These are phyloP conservation scores for Eupithecia vulgata DNA, from an alignment of 2,888 invertebrate species.

Conservation along the genomic window DNA sequence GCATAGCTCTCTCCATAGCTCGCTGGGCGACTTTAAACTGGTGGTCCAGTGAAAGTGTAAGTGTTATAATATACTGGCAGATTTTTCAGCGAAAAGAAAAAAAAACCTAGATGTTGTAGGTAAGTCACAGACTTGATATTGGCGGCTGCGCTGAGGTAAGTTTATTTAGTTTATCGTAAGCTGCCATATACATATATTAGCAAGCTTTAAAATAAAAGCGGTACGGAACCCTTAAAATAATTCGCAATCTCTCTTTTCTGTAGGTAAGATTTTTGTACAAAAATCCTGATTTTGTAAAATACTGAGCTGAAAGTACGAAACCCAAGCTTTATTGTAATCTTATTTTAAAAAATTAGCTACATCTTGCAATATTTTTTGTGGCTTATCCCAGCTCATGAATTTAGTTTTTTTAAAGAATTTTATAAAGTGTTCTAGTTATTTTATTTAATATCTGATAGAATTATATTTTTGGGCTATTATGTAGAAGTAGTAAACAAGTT, in stretches of 20 bases:
- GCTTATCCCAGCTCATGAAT: neutral
- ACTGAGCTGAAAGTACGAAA: neutral
- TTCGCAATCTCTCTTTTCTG: neutral
- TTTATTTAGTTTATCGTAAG: neutral
- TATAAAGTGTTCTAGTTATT: neutral
- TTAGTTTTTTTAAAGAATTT: neutral
- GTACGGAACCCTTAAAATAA: neutral
- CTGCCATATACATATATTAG: too few relatives aligned
- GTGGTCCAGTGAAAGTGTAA: too few relatives aligned
- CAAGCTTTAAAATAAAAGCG: too few relatives aligned
- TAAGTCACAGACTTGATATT: too few relatives aligned
- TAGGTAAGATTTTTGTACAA: neutral
- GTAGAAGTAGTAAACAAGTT: neutral
- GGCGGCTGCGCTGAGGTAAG: too few relatives aligned
- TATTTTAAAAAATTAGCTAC: neutral
- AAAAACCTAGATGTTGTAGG: neutral
- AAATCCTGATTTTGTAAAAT: slow-evolving; percentile 6
- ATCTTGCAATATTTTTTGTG: neutral
- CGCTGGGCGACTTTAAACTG: too few relatives aligned
- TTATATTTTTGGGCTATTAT: neutral
- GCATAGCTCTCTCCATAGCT: too few relatives aligned
- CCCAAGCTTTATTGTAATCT: neutral
- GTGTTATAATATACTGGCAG: neutral
- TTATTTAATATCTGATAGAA: neutral
- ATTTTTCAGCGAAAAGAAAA: neutral